Evolutionary conservation across 2,797 vertebrate species (phyloP).

Genomic region (Triplophysa bombifrons): DNA sequence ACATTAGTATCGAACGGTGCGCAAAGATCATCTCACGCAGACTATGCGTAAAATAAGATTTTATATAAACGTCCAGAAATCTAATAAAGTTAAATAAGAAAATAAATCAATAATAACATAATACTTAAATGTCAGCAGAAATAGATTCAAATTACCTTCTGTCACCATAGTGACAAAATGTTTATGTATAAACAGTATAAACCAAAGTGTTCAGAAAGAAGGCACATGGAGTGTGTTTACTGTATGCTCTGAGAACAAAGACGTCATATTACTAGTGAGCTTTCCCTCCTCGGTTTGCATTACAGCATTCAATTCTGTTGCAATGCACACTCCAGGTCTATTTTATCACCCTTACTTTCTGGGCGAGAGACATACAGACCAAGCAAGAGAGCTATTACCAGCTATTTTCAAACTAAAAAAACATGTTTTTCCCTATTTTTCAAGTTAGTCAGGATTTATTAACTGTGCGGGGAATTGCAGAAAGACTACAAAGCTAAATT

Average conservation of each 20-base stretch:
- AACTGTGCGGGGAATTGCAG: too few species aligned
- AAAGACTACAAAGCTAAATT: too few species aligned
- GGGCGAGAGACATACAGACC: background rate
- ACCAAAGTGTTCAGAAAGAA: background rate
- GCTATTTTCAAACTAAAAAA: too few species aligned
- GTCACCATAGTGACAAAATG: background rate
- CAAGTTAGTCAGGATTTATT: too few species aligned
- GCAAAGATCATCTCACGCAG: background rate
- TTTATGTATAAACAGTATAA: background rate
- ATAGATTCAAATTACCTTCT: background rate
- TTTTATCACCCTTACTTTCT: background rate
- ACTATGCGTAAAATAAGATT: slow-evolving; percentile 16
- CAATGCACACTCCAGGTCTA: slow-evolving; percentile 13
- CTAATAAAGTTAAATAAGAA: background rate
- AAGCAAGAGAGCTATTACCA: background rate
- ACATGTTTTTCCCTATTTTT: too few species aligned
- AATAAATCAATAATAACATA: background rate
- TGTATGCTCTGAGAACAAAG: background rate
- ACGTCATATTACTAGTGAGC: background rate
- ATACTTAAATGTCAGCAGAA: background rate
- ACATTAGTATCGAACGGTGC: background rate
- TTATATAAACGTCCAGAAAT: background rate
- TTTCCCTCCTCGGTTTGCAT: slow-evolving; percentile 9
- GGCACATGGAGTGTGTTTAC: background rate
- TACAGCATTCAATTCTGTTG: slow-evolving; percentile 16